These are phyloP conservation scores for Excalfactoria chinensis DNA, from an alignment of 2,113 vertebrate species.

Conservation along the genomic window DNA sequence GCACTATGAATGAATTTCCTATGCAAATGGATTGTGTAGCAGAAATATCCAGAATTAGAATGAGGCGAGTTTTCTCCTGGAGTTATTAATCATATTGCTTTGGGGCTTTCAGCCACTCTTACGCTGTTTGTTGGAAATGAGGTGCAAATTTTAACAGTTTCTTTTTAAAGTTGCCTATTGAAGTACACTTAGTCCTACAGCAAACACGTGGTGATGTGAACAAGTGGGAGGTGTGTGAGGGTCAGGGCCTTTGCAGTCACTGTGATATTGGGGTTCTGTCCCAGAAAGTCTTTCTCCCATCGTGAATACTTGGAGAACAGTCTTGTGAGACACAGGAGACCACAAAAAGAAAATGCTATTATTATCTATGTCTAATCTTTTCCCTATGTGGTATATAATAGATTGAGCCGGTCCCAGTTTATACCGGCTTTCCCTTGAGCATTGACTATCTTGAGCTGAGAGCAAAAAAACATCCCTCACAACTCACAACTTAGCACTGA, in stretches of 20 bases:
- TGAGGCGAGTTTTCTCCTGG: neutral
- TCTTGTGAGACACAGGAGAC: neutral
- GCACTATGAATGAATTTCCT: neutral
- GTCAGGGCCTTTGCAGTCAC: neutral
- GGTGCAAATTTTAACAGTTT: neutral
- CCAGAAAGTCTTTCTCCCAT: neutral
- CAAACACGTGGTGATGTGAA: neutral
- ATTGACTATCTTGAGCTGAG: neutral
- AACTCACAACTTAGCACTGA: neutral
- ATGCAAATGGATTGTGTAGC: neutral
- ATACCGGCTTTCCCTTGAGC: neutral
- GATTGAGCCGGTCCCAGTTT: neutral
- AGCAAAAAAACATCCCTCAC: neutral
- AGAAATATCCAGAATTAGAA: neutral
- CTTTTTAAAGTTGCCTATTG: neutral
- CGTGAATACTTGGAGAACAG: neutral
- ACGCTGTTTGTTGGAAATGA: neutral
- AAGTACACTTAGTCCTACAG: neutral
- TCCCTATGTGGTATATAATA: neutral
- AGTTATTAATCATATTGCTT: neutral
- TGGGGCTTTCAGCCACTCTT: neutral
- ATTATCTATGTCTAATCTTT: fast-evolving
- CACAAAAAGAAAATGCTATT: fast-evolving
- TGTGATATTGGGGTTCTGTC: neutral
- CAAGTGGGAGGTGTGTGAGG: neutral